phyloP scores from a whole-genome alignment of 2,113 vertebrate species.

The Tragelaphus scriptus region DNA sequence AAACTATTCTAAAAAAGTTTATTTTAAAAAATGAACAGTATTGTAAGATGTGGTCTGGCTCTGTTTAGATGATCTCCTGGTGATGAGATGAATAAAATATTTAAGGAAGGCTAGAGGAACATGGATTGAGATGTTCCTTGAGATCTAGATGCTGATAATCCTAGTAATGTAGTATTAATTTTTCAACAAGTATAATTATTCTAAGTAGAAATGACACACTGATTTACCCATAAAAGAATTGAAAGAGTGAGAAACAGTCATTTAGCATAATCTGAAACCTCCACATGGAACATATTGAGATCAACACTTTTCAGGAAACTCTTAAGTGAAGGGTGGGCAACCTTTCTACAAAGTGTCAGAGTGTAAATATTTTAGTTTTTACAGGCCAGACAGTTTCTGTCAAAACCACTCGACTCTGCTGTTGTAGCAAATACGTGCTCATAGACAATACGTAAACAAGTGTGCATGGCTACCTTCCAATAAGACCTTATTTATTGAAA shows the following conservation, averaged over 20 bases:
- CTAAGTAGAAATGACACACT: background rate
- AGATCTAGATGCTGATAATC: background rate
- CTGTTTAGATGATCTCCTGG: background rate
- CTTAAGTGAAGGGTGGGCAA: background rate
- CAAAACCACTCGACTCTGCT: background rate
- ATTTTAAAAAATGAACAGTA: background rate
- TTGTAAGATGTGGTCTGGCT: background rate
- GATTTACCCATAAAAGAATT: background rate
- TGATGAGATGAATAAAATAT: background rate
- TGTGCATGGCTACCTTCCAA: background rate
- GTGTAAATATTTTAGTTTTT: conserved; percentile 9
- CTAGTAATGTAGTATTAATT: background rate
- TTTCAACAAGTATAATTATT: background rate
- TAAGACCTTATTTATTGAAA: conserved; percentile 25
- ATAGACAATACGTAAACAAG: background rate
- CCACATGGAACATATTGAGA: background rate
- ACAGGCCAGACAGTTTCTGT: background rate
- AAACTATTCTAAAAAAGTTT: background rate
- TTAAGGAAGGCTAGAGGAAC: background rate
- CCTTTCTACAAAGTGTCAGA: background rate
- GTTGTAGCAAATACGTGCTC: background rate
- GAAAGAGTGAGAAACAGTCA: background rate
- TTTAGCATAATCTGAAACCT: background rate
- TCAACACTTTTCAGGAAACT: background rate
- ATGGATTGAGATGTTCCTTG: background rate